Conservation (phyloP, 1,140 invertebrate genomes). For the Hydropsyche tenuis region DNA sequence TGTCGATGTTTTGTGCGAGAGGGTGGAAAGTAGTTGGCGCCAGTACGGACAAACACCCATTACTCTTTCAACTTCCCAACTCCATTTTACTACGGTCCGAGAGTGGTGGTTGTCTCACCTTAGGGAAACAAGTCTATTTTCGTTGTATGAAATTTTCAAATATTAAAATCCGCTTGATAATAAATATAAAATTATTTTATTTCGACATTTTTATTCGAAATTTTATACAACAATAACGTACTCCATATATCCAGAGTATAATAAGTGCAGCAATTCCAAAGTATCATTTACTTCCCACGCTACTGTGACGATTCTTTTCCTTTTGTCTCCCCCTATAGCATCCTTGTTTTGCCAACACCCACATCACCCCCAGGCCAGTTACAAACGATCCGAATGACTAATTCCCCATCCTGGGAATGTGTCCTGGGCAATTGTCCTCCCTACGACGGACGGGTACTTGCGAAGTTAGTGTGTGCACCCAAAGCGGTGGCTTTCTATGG, state of each 20-base stretch:
- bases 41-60: constrained; percentile 9
- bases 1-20: too few species aligned
- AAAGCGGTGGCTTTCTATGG: neutral
- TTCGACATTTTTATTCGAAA: neutral
- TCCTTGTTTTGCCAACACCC: constrained; percentile 24
- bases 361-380: constrained; percentile 17
- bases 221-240: too few species aligned
- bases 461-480: neutral
- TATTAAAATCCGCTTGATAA: neutral
- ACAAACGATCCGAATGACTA: constrained; percentile 48
- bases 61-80: neutral
- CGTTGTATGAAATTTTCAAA: too few species aligned
- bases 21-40: neutral
- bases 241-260: too few species aligned
- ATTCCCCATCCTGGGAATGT: constrained; percentile 46
- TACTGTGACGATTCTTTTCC: constrained; percentile 16
- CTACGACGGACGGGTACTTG: too few species aligned
- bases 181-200: neutral
- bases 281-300: constrained; percentile 31
- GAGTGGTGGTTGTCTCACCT: too few species aligned
- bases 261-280: constrained; percentile 22
- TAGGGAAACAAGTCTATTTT: too few species aligned
- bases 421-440: constrained; percentile 39
- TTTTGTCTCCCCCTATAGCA: constrained; percentile 22
- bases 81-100: neutral